These are phyloP conservation scores for Nylanderia fulva DNA, from an alignment of 1,140 invertebrate genomes.

Conservation along the genomic window DNA sequence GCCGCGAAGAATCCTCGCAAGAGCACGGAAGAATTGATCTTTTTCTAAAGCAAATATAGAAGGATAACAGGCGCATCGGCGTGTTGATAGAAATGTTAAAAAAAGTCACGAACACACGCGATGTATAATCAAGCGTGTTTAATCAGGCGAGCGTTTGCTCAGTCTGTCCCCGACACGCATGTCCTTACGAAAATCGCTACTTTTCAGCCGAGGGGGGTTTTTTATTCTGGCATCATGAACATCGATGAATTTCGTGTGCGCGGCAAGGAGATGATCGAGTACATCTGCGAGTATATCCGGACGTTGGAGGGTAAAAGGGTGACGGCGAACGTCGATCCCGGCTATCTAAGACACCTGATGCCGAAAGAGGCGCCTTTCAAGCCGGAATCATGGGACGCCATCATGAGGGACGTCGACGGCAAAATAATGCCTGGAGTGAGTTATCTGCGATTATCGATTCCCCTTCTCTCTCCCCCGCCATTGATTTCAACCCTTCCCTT, in stretches of 20 bases:
- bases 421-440: conserved; percentile 97
- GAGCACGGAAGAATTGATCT: conserved; percentile 31
- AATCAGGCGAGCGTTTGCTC: conserved; percentile 29
- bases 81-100: conserved; percentile 48
- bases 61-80: conserved; percentile 20
- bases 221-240: conserved; percentile 89
- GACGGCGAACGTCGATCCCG: conserved; percentile 94
- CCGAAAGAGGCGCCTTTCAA: conserved; percentile 92
- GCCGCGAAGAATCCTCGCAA: conserved; percentile 26
- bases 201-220: conserved; percentile 50
- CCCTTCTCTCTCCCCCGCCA: conserved; percentile 12
- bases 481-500: conserved; percentile 66
- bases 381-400: conserved; percentile 93
- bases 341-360: conserved; percentile 92
- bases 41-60: conserved; percentile 36
- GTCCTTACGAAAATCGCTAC: conserved; percentile 37
- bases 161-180: neutral
- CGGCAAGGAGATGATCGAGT: conserved; percentile 97
- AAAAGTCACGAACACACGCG: conserved; percentile 61
- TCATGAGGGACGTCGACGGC: conserved; percentile 95
- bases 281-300: conserved; percentile 95
- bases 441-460: conserved; percentile 63
- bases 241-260: conserved; percentile 92
- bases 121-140: conserved; percentile 40
- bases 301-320: conserved; percentile 91